Conservation (phyloP, 1,140 invertebrate genomes). For the Euschistus heros region DNA sequence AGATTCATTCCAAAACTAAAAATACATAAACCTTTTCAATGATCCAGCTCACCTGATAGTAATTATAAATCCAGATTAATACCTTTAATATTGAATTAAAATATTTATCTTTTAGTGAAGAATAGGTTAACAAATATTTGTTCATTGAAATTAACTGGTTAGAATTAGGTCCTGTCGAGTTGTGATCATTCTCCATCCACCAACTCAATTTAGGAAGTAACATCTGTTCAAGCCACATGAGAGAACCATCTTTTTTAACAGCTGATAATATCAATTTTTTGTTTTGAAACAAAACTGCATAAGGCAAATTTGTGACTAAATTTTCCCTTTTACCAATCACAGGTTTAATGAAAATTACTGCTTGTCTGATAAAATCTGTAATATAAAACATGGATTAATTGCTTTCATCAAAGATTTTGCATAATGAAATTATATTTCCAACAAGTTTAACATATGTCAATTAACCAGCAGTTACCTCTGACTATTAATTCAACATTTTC, state of each 20-base stretch:
- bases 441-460: no score
- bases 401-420: background rate
- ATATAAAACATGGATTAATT: background rate
- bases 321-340: background rate
- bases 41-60: background rate
- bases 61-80: slow-evolving; percentile 24
- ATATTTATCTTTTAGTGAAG: slow-evolving; percentile 69
- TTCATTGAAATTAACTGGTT: slow-evolving; percentile 57
- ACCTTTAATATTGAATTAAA: slow-evolving; percentile 57
- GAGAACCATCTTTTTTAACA: background rate
- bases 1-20: slow-evolving; percentile 72
- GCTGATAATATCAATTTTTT: background rate
- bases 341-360: background rate
- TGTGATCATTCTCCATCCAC: slow-evolving; percentile 43
- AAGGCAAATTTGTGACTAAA: background rate
- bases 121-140: slow-evolving; percentile 61
- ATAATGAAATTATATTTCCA: background rate
- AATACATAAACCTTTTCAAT: slow-evolving; percentile 18
- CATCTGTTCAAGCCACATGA: slow-evolving; percentile 34
- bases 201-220: slow-evolving; percentile 52
- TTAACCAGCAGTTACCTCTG: background rate
- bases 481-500: slow-evolving; percentile 8
- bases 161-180: slow-evolving; percentile 34
- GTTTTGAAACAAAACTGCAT: background rate
- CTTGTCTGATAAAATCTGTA: background rate